Evolutionary conservation across 2,113 vertebrate genomes (phyloP).

Genomic region (Hiodon alosoides): DNA sequence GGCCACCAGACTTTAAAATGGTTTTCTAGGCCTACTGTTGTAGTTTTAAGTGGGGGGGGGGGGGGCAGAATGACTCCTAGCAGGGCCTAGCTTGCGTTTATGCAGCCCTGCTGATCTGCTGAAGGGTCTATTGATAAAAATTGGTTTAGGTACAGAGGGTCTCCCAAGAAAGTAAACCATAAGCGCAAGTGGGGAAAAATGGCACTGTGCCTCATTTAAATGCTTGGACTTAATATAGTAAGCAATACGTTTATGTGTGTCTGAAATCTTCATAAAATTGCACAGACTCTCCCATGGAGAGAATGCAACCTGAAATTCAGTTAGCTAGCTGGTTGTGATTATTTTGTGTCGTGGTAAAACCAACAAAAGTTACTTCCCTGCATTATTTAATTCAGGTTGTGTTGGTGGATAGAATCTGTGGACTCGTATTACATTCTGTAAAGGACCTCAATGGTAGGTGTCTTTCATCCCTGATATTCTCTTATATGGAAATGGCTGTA

Average conservation of each 20-base stretch:
- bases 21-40: no score
- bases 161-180: slow-evolving; percentile 17
- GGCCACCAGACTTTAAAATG: no score
- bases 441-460: slow-evolving; percentile 51
- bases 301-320: slow-evolving; percentile 26
- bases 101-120: background rate
- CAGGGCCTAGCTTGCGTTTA: background rate
- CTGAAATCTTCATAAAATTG: slow-evolving; percentile 17
- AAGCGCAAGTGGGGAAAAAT: slow-evolving; percentile 19
- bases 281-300: slow-evolving; percentile 54
- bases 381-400: slow-evolving; percentile 42
- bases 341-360: background rate
- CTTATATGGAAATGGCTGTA: no score
- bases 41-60: no score
- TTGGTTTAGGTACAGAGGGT: background rate
- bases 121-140: background rate
- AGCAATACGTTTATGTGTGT: slow-evolving; percentile 39
- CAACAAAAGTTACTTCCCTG: slow-evolving; percentile 25
- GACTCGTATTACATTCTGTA: slow-evolving; percentile 40
- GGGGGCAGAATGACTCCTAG: background rate
- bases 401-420: slow-evolving; percentile 31
- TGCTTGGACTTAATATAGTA: slow-evolving; percentile 47
- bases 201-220: slow-evolving; percentile 31
- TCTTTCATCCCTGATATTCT: slow-evolving; percentile 36
- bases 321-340: slow-evolving; percentile 14